Evolutionary conservation across 2,888 invertebrate genomes (phyloP).

Genomic region (Eupeodes luniger): DNA sequence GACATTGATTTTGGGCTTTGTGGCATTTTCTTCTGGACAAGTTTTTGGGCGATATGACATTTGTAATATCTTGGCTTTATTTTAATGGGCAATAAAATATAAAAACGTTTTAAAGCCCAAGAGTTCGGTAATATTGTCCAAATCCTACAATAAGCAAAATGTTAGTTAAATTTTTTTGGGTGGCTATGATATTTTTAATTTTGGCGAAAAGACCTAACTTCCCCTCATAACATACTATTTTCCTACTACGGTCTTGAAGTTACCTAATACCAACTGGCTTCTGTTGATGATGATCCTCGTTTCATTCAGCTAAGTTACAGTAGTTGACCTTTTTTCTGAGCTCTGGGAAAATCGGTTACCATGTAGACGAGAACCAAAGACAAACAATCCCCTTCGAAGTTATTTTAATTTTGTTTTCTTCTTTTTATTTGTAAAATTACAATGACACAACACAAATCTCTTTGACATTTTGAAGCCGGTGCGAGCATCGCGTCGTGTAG

Average conservation of each 20-base stretch:
- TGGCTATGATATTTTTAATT: too few relatives aligned
- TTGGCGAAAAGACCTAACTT: not conserved
- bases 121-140: too few relatives aligned
- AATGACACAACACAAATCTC: constrained; percentile 72
- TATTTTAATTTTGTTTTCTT: not conserved
- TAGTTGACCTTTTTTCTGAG: constrained; percentile 66
- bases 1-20: too few relatives aligned
- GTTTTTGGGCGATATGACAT: too few relatives aligned
- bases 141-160: too few relatives aligned
- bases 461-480: constrained; percentile 64
- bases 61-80: too few relatives aligned
- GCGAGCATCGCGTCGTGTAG: constrained; percentile 15
- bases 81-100: too few relatives aligned
- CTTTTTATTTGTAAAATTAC: not conserved
- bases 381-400: constrained; percentile 53
- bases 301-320: not conserved
- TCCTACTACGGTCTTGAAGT: constrained; percentile 20
- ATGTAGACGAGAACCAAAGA: constrained; percentile 5
- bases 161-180: too few relatives aligned
- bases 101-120: too few relatives aligned
- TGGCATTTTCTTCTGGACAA: too few relatives aligned
- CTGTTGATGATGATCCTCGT: constrained; percentile 26
- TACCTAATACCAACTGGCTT: constrained; percentile 52
- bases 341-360: constrained; percentile 60
- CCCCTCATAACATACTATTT: not conserved